phyloP scores from a whole-genome alignment of 2,113 vertebrate species.

The Mobula birostris region DNA sequence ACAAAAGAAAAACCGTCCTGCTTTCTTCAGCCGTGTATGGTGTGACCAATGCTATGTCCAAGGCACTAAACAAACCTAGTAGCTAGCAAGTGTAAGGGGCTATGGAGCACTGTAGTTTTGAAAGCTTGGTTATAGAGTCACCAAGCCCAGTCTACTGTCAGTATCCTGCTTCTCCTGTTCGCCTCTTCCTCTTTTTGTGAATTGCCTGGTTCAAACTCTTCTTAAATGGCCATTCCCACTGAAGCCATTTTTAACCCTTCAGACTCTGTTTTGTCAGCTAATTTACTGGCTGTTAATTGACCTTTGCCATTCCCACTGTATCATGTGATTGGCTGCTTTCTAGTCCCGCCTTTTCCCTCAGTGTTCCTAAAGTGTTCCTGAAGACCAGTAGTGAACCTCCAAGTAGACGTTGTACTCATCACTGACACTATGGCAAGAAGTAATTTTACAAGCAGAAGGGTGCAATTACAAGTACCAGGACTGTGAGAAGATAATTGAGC shows the following conservation, averaged over 20 bases:
- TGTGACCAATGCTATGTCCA: slow-evolving; percentile 67
- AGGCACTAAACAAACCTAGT: slow-evolving; percentile 57
- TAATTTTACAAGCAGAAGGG: slow-evolving; percentile 51
- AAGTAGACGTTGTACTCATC: slow-evolving; percentile 50
- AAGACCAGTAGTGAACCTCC: slow-evolving; percentile 54
- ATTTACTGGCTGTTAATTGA: slow-evolving; percentile 47
- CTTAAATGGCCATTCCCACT: slow-evolving; percentile 46
- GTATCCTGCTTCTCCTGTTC: slow-evolving; percentile 53
- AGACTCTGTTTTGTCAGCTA: slow-evolving; percentile 38
- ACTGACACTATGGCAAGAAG: slow-evolving; percentile 55
- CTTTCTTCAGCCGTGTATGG: slow-evolving; percentile 55
- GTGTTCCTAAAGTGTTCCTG: slow-evolving; percentile 51
- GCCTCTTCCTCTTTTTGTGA: slow-evolving; percentile 57
- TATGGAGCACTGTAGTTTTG: slow-evolving; percentile 53
- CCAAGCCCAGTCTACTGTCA: slow-evolving; percentile 48
- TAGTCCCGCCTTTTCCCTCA: slow-evolving; percentile 53
- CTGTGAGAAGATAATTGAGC: slow-evolving; percentile 61
- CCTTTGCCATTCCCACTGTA: slow-evolving; percentile 60
- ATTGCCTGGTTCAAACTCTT: slow-evolving; percentile 52
- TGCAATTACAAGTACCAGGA: slow-evolving; percentile 56
- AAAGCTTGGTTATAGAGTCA: slow-evolving; percentile 51
- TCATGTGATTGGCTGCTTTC: slow-evolving; percentile 68
- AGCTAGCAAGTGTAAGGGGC: slow-evolving; percentile 53
- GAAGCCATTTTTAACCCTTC: slow-evolving; percentile 37
- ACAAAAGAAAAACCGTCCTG: slow-evolving; percentile 54